Conservation (phyloP, 2,888 invertebrate genomes). For the Drosophila paranaensis region DNA sequence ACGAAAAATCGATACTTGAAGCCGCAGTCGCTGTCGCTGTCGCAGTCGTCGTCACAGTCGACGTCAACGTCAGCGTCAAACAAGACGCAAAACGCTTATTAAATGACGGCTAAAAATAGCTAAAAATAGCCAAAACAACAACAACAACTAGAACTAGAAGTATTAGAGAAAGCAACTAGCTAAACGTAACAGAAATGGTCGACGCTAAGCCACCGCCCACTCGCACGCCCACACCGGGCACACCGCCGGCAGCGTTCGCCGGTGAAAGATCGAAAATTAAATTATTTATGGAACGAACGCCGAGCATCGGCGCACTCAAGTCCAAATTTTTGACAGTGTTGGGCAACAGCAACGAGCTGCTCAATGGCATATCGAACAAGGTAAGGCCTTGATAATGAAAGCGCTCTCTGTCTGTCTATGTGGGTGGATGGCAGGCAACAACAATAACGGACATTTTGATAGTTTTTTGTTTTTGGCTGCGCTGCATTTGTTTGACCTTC, state of each 20-base stretch:
- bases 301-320: conserved; percentile 85
- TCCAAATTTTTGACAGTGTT: conserved; percentile 85
- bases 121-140: conserved; percentile 34
- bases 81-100: conserved; percentile 37
- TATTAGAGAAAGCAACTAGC: conserved; percentile 2
- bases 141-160: conserved; percentile 6
- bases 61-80: conserved; percentile 18
- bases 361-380: conserved; percentile 85
- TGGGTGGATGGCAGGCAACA: conserved; percentile 26
- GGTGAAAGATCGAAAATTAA: conserved; percentile 85
- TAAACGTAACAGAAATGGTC: conserved; percentile 52
- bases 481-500: conserved; percentile 75
- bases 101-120: conserved; percentile 52
- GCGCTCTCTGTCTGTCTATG: conserved; percentile 11
- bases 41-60: conserved; percentile 15
- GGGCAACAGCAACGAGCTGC: conserved; percentile 85
- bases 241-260: conserved; percentile 81
- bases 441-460: conserved; percentile 57
- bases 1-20: conserved; percentile 73
- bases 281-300: conserved; percentile 85
- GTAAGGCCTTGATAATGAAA: conserved; percentile 82
- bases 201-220: conserved; percentile 69
- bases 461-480: conserved; percentile 53
- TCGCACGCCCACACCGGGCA: conserved; percentile 62
- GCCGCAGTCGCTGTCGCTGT: conserved; percentile 30